These are phyloP conservation scores for Allobates femoralis DNA, from an alignment of 2,797 vertebrate genomes.

Conservation along the genomic window DNA sequence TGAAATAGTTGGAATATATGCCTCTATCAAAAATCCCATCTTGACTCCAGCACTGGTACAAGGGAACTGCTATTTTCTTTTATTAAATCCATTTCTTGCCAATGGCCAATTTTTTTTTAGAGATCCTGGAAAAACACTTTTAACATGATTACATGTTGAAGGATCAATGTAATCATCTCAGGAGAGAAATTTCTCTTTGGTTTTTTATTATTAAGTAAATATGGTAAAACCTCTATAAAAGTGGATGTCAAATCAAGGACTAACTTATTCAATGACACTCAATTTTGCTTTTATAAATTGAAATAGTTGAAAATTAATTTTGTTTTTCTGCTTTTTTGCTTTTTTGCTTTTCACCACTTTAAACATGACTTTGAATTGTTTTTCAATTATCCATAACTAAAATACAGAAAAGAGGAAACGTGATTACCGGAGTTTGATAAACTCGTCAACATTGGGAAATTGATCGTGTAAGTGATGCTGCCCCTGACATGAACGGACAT, in stretches of 20 bases:
- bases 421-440: slow-evolving; percentile 43
- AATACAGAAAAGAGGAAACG: slow-evolving; percentile 28
- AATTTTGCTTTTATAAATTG: background rate
- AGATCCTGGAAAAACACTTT: too few relatives aligned
- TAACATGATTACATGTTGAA: too few relatives aligned
- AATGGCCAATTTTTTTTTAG: too few relatives aligned
- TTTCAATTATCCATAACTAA: slow-evolving; percentile 19
- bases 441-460: slow-evolving; percentile 40
- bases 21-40: too few relatives aligned
- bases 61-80: too few relatives aligned
- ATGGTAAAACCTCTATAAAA: background rate
- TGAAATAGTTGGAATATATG: too few relatives aligned
- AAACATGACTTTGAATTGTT: background rate
- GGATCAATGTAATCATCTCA: background rate
- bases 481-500: slow-evolving; percentile 44
- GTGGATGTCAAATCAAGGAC: background rate
- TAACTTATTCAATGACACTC: background rate
- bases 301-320: background rate
- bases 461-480: slow-evolving; percentile 45
- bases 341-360: background rate
- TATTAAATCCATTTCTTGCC: too few relatives aligned
- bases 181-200: background rate
- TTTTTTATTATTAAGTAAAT: background rate
- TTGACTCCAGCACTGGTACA: too few relatives aligned
- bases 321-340: too few relatives aligned